These are phyloP conservation scores for Parasteatoda tepidariorum DNA, from an alignment of 1,140 invertebrate genomes.

Conservation along the genomic window DNA sequence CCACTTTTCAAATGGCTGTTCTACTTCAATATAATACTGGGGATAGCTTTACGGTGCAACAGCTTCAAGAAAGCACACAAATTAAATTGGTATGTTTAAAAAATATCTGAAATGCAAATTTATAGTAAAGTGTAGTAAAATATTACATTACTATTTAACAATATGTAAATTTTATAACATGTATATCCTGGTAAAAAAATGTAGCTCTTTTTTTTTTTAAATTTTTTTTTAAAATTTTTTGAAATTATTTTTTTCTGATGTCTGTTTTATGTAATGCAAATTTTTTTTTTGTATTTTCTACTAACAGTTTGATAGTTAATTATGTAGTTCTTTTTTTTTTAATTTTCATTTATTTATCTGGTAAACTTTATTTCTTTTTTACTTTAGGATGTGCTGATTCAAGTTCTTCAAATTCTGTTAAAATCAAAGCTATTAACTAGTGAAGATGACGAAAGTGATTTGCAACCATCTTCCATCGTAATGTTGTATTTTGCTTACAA, in stretches of 20 bases:
- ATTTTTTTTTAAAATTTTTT: too few species aligned
- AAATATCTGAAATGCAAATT: background rate
- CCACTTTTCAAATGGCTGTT: constrained; percentile 98
- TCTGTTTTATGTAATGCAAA: too few species aligned
- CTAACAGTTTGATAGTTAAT: too few species aligned
- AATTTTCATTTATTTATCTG: background rate
- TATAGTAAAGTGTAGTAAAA: too few species aligned
- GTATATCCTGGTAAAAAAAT: too few species aligned
- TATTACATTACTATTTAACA: too few species aligned
- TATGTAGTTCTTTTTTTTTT: too few species aligned
- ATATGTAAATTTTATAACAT: too few species aligned
- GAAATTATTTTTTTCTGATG: too few species aligned
- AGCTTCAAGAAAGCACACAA: constrained; percentile 88
- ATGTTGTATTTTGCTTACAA: constrained; percentile 63
- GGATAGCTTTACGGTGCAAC: constrained; percentile 85
- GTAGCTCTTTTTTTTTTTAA: too few species aligned
- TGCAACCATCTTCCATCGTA: constrained; percentile 58
- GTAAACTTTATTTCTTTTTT: background rate
- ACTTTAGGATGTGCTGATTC: constrained; percentile 61
- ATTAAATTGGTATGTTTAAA: constrained; percentile 82
- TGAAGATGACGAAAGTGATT: constrained; percentile 60
- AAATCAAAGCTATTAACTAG: constrained; percentile 63
- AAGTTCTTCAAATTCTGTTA: constrained; percentile 64
- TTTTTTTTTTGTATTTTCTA: too few species aligned
- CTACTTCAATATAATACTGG: constrained; percentile 95